These are phyloP conservation scores for Sprattus sprattus DNA, from an alignment of 2,113 vertebrate species.

Conservation along the genomic window DNA sequence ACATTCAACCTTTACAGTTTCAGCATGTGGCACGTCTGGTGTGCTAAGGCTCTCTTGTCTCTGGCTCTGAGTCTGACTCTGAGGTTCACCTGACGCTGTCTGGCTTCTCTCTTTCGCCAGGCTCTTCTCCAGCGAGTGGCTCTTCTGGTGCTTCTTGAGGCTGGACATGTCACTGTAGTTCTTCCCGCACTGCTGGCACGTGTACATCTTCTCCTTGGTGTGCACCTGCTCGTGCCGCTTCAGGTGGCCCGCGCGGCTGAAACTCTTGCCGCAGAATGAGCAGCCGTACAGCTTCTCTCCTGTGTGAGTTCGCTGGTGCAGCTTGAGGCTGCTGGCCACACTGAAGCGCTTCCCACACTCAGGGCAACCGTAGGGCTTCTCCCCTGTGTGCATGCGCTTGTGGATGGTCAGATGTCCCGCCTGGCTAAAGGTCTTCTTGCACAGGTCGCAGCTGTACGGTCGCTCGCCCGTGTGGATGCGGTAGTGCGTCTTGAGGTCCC, in stretches of 20 bases:
- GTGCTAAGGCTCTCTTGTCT: constrained; percentile 1
- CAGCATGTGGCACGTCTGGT: neutral
- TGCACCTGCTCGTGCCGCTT: constrained; percentile 72
- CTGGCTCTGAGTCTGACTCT: neutral
- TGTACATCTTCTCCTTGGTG: constrained; percentile 63
- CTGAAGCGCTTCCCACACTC: constrained; percentile 70
- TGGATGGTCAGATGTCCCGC: constrained; percentile 73
- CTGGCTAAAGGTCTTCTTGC: constrained; percentile 73
- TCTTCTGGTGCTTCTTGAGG: constrained; percentile 62
- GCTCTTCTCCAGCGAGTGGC: constrained; percentile 46
- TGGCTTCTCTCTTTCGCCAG: neutral
- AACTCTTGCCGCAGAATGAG: constrained; percentile 67
- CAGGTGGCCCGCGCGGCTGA: constrained; percentile 68
- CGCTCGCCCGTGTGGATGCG: constrained; percentile 73
- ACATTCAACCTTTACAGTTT: neutral
- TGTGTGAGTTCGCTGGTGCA: constrained; percentile 70
- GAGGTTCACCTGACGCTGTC: neutral
- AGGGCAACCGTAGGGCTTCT: constrained; percentile 67
- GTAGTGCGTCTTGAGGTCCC: constrained; percentile 71
- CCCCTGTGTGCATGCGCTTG: constrained; percentile 73
- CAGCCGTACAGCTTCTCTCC: constrained; percentile 72
- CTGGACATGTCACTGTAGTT: constrained; percentile 61
- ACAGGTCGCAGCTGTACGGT: constrained; percentile 71
- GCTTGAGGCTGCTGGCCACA: constrained; percentile 72
- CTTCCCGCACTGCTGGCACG: constrained; percentile 58